Evolutionary conservation across 53 echinoderm and acorn worm species (phyloP).

Genomic region (Actinopyga echinites): DNA sequence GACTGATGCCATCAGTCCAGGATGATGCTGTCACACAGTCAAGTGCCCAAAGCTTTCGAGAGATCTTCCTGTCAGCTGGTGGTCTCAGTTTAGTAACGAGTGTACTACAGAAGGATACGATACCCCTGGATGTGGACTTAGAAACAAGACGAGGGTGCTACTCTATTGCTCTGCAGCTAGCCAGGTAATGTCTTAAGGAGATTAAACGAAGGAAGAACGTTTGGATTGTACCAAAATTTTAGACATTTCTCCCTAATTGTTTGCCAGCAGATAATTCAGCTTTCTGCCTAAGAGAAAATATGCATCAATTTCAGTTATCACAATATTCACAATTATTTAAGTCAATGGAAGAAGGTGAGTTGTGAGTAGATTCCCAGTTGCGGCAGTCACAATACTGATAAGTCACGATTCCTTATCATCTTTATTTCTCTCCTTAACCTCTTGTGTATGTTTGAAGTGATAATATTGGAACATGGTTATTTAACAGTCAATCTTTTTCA

Average conservation of each 20-base stretch:
- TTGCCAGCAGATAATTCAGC: too few species aligned
- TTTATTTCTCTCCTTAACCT: neutral
- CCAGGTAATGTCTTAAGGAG: too few species aligned
- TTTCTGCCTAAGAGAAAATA: too few species aligned
- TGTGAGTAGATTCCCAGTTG: too few species aligned
- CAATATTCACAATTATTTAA: too few species aligned
- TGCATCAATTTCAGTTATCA: too few species aligned
- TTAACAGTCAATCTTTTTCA: neutral
- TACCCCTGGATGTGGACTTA: constrained; percentile 87
- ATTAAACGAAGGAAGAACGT: too few species aligned
- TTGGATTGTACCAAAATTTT: too few species aligned
- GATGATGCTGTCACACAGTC: constrained; percentile 82
- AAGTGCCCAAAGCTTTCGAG: constrained; percentile 84
- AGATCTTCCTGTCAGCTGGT: constrained; percentile 91
- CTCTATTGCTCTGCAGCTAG: constrained; percentile 91
- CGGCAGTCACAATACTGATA: too few species aligned
- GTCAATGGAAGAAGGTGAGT: too few species aligned
- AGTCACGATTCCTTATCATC: neutral
- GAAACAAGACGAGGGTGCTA: constrained; percentile 93
- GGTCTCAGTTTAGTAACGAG: constrained; percentile 88
- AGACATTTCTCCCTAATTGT: too few species aligned
- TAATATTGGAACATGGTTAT: neutral
- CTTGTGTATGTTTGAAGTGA: neutral
- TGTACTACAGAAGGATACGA: constrained; percentile 94
- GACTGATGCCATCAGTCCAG: constrained; percentile 89